Evolutionary conservation across 1,140 invertebrate genomes (phyloP), one percentile per base, ranked within the genome.

Genomic region (Carposina sasakii): DNA sequence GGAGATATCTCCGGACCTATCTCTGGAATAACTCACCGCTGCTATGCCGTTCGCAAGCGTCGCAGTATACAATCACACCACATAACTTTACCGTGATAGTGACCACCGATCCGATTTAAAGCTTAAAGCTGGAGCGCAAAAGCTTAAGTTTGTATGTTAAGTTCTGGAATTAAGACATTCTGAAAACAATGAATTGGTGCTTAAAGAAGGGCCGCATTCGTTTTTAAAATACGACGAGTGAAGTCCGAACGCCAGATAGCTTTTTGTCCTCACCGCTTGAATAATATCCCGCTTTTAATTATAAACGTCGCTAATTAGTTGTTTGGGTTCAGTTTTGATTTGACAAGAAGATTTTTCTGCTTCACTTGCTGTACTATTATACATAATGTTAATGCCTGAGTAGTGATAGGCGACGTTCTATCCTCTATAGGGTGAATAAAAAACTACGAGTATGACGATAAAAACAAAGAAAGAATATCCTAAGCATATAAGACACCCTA

Each of bases 201-300:
- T 56, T 70, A 71, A 67, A 79, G 77, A 83, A 79, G 74, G 71
- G 67, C 65, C 64, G 68, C 66, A 66, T 66, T 67, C 67, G 74
- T 81, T 81, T 83, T 74, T 68, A 79, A 83, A 81, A 81, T 79
- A 83, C 77, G 71, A 77, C 71, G 70, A 81, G 76, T 63, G 76
- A 82, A 79, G 73, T 68, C 60, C 57, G 58, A 70, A 69, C 63
- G 70, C 60, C 67, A 56, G 65, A 72, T 71, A 64, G 65, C 64
- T 78, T 83, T 83, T 81, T 72, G 74, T 56, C 17, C 24, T 37
- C 49, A 50, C 59, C 54, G 66, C 64, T 53, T 46, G 55, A 58
- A 69, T 61, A 67, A 65, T 73, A 70, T 61, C 58, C 51, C 61
- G 62, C 59, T 67, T 78, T 81, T 78, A 78, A 78, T 81, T 78